Evolutionary conservation across 2,113 vertebrate species (phyloP).

Genomic region (Nycticorax nycticorax): DNA sequence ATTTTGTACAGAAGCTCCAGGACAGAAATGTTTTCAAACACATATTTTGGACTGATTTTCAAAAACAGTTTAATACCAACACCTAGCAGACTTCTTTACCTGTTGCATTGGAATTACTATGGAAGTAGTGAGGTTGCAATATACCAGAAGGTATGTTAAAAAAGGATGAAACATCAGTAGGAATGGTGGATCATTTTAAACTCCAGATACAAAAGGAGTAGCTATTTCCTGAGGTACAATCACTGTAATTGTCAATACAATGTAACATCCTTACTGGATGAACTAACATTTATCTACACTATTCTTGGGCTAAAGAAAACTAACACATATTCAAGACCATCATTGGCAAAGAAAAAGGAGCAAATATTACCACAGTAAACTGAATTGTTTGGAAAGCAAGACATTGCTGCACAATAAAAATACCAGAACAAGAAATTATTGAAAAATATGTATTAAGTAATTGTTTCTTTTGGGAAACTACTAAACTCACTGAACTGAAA

Average conservation of each 20-base stretch:
- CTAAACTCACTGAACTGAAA: neutral
- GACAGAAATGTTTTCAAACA: neutral
- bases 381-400: neutral
- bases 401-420: neutral
- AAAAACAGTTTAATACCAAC: neutral
- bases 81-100: neutral
- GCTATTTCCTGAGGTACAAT: neutral
- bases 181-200: neutral
- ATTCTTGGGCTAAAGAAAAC: neutral
- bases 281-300: neutral
- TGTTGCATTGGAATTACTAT: neutral
- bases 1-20: neutral
- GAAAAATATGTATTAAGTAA: neutral
- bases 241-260: neutral
- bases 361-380: neutral
- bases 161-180: neutral
- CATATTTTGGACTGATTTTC: neutral
- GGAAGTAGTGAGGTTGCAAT: neutral
- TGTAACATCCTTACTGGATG: neutral
- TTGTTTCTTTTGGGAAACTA: neutral
- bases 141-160: neutral
- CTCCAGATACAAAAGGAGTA: neutral
- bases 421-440: neutral
- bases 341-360: neutral
- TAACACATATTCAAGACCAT: neutral